A percentile compares a stretch with the other conserved stretches of the same genome.
phyloP scores from a whole-genome alignment of 2,797 vertebrate species.

The Natrix natrix region DNA sequence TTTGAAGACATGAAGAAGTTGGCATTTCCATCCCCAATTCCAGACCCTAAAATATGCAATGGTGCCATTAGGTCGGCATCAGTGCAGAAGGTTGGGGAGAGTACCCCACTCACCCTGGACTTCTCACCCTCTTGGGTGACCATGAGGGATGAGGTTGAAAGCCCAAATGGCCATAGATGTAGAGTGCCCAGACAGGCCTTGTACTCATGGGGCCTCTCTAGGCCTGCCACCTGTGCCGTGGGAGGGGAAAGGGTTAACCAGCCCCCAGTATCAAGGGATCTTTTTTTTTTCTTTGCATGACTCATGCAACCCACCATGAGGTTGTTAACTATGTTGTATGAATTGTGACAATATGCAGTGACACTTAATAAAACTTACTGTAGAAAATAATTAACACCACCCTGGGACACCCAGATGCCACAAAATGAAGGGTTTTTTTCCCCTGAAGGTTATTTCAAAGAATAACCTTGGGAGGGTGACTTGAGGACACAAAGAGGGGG shows the following conservation, averaged over 20 bases:
- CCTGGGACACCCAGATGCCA: background rate
- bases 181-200: background rate
- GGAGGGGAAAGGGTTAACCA: background rate
- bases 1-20: background rate
- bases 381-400: background rate
- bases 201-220: background rate
- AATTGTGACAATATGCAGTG: background rate
- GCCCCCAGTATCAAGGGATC: background rate
- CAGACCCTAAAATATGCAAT: background rate
- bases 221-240: background rate
- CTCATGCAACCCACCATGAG: background rate
- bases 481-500: background rate
- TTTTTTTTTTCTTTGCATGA: background rate
- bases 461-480: background rate
- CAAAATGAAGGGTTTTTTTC: background rate
- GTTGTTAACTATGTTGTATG: background rate
- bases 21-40: background rate
- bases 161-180: background rate
- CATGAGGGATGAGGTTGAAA: background rate
- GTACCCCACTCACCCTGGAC: background rate
- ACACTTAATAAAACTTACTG: background rate
- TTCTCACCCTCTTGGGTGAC: background rate
- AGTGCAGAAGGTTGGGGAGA: background rate
- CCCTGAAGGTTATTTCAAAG: background rate
- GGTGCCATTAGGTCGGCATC: background rate